These are phyloP conservation scores for Melanotaenia maccullochi DNA, from an alignment of 2,797 vertebrate species.

Conservation along the genomic window DNA sequence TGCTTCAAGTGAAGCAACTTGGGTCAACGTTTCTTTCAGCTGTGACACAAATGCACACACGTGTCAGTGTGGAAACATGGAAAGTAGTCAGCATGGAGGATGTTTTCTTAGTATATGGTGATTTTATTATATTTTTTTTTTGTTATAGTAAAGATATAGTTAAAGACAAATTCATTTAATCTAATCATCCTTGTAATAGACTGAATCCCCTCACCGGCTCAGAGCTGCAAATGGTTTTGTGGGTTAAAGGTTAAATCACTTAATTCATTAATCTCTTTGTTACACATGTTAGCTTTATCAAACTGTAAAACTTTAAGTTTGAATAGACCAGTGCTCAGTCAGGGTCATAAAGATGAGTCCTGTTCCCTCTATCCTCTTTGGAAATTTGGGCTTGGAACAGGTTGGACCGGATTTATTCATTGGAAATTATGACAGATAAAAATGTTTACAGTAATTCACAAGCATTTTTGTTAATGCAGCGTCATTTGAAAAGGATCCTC, in stretches of 20 bases:
- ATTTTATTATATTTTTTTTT: not conserved
- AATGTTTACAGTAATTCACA: not conserved
- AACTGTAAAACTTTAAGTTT: not conserved
- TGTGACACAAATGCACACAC: no score
- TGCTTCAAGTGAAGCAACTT: not conserved
- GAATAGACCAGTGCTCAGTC: not conserved
- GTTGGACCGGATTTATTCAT: constrained; percentile 10
- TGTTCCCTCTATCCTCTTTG: not conserved
- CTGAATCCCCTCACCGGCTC: not conserved
- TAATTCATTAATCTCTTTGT: constrained; percentile 6
- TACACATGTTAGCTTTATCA: not conserved
- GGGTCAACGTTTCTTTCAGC: not conserved
- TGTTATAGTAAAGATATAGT: not conserved
- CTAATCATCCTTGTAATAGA: not conserved
- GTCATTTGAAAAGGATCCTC: not conserved
- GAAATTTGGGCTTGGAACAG: constrained; percentile 9
- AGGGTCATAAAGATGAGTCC: not conserved
- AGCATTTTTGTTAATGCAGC: not conserved
- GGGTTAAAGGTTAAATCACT: constrained; percentile 2
- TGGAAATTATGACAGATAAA: constrained; percentile 1
- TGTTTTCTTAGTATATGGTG: not conserved
- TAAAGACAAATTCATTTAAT: not conserved
- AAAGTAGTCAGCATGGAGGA: not conserved
- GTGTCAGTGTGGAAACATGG: constrained; percentile 1
- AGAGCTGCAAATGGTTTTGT: not conserved